Conservation (phyloP, 1,140 invertebrate species). For the Papilio machaon region DNA sequence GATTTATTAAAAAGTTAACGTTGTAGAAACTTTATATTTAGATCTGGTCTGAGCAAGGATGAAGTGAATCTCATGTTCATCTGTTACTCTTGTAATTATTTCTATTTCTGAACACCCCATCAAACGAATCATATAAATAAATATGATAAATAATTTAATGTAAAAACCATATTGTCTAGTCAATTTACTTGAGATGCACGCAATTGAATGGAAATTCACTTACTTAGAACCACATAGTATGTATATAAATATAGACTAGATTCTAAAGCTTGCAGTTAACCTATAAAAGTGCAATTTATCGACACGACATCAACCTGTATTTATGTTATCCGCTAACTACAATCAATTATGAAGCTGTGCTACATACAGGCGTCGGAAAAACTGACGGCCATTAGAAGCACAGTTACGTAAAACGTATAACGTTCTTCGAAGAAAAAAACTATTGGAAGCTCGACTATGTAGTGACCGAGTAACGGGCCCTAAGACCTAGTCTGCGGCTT, state of each 20-base stretch:
- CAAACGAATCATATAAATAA: background rate
- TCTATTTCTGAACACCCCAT: background rate
- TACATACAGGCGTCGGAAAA: conserved; percentile 61
- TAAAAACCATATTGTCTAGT: background rate
- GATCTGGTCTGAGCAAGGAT: too few relatives aligned
- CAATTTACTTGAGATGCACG: background rate
- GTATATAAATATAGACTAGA: conserved; percentile 2
- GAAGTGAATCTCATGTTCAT: background rate
- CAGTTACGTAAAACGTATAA: conserved; percentile 73
- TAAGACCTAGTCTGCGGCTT: conserved; percentile 58
- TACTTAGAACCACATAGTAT: background rate
- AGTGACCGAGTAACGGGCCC: conserved; percentile 55
- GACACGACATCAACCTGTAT: conserved; percentile 46
- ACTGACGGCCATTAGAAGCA: conserved; percentile 70
- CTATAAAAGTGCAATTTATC: conserved; percentile 25
- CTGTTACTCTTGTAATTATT: background rate
- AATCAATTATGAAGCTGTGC: conserved; percentile 70
- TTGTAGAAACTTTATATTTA: too few relatives aligned
- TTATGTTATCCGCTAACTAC: conserved; percentile 55
- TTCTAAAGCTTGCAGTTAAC: background rate
- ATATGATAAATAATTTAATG: background rate
- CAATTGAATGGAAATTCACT: background rate
- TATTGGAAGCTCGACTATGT: conserved; percentile 39
- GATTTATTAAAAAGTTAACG: too few relatives aligned
- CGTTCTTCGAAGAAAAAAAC: conserved; percentile 46